phyloP scores from a whole-genome alignment of 2,113 vertebrate species.

The Catharus bicknelli region DNA sequence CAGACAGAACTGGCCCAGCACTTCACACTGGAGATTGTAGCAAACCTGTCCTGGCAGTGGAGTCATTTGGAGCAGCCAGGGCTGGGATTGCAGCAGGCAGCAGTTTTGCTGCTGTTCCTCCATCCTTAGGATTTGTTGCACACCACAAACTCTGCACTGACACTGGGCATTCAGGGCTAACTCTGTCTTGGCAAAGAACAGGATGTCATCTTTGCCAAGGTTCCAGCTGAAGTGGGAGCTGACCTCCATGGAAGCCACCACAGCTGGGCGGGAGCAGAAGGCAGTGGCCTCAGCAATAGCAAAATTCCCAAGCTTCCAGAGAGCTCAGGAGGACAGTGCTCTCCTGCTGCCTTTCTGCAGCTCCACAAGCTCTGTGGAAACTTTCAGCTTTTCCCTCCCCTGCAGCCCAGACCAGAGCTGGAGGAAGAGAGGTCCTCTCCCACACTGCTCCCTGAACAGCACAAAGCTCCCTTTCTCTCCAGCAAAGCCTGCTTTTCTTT shows the following conservation, averaged over 20 bases:
- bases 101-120: neutral
- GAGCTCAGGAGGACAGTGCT: neutral
- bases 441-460: neutral
- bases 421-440: neutral
- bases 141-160: neutral
- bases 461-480: neutral
- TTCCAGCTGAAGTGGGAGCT: neutral
- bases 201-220: neutral
- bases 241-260: neutral
- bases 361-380: neutral
- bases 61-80: neutral
- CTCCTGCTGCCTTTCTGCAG: neutral
- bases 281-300: neutral
- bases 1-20: neutral
- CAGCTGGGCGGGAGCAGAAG: neutral
- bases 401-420: neutral
- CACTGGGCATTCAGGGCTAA: neutral
- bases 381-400: neutral
- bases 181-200: neutral
- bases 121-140: neutral
- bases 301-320: neutral
- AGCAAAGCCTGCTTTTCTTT: neutral
- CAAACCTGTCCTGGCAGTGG: neutral
- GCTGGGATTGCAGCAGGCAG: neutral
- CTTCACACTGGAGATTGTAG: neutral